Evolutionary conservation across 2,797 vertebrate species (phyloP), one percentile per base, ranked within the genome.

Genomic region (Sardinella longiceps): DNA sequence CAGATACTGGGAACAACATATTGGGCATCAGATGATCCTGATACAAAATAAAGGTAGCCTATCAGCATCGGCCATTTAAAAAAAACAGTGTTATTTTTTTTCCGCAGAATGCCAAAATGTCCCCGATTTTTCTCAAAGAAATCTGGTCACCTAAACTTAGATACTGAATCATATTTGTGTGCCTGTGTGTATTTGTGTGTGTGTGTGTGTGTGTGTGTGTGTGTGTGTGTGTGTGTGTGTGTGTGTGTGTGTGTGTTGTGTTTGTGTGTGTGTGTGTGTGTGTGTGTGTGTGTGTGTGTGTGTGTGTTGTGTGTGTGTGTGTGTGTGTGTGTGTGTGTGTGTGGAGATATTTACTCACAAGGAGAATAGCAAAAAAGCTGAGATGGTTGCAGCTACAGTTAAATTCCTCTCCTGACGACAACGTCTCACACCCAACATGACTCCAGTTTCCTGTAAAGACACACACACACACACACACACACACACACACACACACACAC

Each of bases 361-460:
- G 90, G 85, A 96, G 93, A 14, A 96, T 93, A 3, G 95, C 95
- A 89, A 96, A 96, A 84, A 96, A 96, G 85, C 95, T 95, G 77
- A 96, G 88, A 70, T 95, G 95, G 84, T 93, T 85, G 45, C 95
- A 96, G 83, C 85, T 92, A 82, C 95, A 96, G 3, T 91, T 80
- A 60, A 90, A 88, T 4, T 89, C 50, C 0, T 33, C 28, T 0
- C 63, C 84, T 0, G 6, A 88, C 12, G 70, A 4, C 0, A 0
- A 77, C 6, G 92, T 95, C 0, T 3, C 0, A 83, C 95, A 96
- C 3, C 95, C 95, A 0, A 88, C 48, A 33, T 5, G 82, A 37
- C 90, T 93, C 95, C 95, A 96, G 0, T 23, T 0, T n/a, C 92
- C 94, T 95, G 60, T 33, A 0, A 50, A 23, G 0, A 58, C 82